Evolutionary conservation across 1,140 invertebrate species (phyloP), one percentile per base, ranked within the genome.

Genomic region (Zaprionus vittiger): DNA sequence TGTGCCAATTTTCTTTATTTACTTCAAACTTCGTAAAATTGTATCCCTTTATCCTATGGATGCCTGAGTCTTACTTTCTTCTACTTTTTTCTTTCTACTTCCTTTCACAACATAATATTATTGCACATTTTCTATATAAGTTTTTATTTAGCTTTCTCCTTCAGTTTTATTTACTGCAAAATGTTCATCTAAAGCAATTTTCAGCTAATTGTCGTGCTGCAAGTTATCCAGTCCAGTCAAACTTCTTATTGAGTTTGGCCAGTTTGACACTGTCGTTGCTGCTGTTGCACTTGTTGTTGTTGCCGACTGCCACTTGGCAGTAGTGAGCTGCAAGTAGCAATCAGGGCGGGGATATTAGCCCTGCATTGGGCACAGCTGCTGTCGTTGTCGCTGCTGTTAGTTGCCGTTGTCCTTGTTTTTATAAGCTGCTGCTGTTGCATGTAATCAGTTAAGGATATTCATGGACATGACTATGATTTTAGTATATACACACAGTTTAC

Each of bases 391-490:
- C 72, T 57, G 71, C 76, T 57, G 57, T 73, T 61, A 26, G 17
- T 44, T 47, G 41, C n/a, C 41, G 34, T 64, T 71, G 81, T 76
- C 70, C 82, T 90, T 90, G 85, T 85, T 91, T 77, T 89, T 82
- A 82, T 89, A 81, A 85, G 86, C 82, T 91, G 41, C 41, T 47
- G 41, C 52, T 79, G 70, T 74, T 90, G 85, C 85, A 74, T 89
- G 85, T 89, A 90, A 89, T 90, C 85, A 89, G 85, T 81, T 85
- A 85, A 57, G 77, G 81, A 85, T 89, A 89, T 89, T 89, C 85
- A 89, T 89, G 82, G 68, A 90, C 85, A 89, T 90, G 85, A 89
- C 85, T 89, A 89, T 89, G 85, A 85, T 90, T 89, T 89, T 90
- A 89, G 79, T 67, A 49, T 63, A 63, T 31, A 49, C 60, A 65